These are phyloP conservation scores for Boloria selene DNA, from an alignment of 2,888 invertebrate genomes.

Conservation along the genomic window DNA sequence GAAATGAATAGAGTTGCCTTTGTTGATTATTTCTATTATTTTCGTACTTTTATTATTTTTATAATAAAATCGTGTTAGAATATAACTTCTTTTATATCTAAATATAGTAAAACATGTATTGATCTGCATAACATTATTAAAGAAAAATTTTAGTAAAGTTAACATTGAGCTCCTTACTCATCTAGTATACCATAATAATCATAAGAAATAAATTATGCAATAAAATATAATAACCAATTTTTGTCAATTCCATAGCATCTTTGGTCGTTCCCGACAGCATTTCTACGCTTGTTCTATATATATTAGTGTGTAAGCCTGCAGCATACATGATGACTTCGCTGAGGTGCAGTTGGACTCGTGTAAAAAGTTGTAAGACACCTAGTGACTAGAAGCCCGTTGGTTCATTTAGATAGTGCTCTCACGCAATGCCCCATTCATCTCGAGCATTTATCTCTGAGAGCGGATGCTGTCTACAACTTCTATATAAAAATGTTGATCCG, in stretches of 20 bases:
- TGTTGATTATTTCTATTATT: not conserved
- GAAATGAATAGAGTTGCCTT: slow-evolving; percentile 45
- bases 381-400: slow-evolving; percentile 42
- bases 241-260: slow-evolving; percentile 3
- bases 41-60: too few species aligned
- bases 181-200: too few species aligned
- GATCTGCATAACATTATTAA: too few species aligned
- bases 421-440: slow-evolving; percentile 58
- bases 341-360: slow-evolving; percentile 22
- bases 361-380: slow-evolving; percentile 53
- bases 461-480: slow-evolving; percentile 61
- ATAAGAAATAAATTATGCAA: not conserved
- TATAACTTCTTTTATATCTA: too few species aligned
- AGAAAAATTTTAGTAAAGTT: too few species aligned
- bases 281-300: slow-evolving; percentile 29
- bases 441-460: slow-evolving; percentile 61
- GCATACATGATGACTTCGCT: slow-evolving; percentile 57
- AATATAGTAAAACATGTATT: too few species aligned
- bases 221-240: not conserved
- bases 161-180: too few species aligned
- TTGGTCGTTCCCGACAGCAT: slow-evolving; percentile 11
- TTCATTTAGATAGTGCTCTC: slow-evolving; percentile 68
- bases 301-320: slow-evolving; percentile 36
- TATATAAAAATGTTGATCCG: slow-evolving; percentile 55
- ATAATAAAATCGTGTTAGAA: too few species aligned